Evolutionary conservation across 2,797 vertebrate species (phyloP).

Genomic region (Adrianichthys oophorus): DNA sequence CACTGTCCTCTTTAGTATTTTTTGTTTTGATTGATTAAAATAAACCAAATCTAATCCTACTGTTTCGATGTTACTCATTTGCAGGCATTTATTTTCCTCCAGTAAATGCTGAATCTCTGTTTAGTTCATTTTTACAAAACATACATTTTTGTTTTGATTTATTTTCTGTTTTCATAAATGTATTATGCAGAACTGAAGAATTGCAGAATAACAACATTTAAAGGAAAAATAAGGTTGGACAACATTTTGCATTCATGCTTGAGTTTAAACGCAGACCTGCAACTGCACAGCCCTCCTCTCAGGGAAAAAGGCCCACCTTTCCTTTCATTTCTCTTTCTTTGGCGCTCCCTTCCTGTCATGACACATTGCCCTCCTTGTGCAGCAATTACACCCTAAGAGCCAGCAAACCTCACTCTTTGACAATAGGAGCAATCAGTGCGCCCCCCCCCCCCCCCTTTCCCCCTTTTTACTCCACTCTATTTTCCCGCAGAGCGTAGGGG

Average conservation of each 20-base stretch:
- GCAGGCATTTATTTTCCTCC: too few relatives aligned
- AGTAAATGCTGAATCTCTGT: too few relatives aligned
- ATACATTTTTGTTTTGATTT: too few relatives aligned
- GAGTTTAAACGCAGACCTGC: conserved; percentile 26
- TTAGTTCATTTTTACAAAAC: too few relatives aligned
- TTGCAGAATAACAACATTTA: background rate
- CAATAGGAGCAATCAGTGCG: conserved; percentile 82
- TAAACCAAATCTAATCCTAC: too few relatives aligned
- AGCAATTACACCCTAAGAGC: conserved; percentile 77
- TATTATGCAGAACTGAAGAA: background rate
- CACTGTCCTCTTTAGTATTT: too few relatives aligned
- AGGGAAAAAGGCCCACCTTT: conserved; percentile 32
- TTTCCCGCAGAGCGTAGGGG: conserved; percentile 60
- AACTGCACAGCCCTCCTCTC: conserved; percentile 16
- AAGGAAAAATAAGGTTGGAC: conserved; percentile 7
- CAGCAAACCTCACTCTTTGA: conserved; percentile 73
- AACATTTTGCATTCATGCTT: conserved; percentile 7
- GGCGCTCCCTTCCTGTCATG: conserved; percentile 57
- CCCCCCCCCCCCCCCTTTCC: conserved; percentile 51
- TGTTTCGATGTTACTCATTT: too few relatives aligned
- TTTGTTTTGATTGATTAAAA: too few relatives aligned
- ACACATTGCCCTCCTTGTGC: conserved; percentile 74
- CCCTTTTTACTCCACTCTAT: conserved; percentile 46
- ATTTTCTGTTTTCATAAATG: too few relatives aligned
- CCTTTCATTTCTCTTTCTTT: conserved; percentile 47